A percentile compares a stretch with the other conserved stretches of the same genome.
phyloP scores from a whole-genome alignment of 2,797 vertebrate species.

The Leptoclinus maculatus region DNA sequence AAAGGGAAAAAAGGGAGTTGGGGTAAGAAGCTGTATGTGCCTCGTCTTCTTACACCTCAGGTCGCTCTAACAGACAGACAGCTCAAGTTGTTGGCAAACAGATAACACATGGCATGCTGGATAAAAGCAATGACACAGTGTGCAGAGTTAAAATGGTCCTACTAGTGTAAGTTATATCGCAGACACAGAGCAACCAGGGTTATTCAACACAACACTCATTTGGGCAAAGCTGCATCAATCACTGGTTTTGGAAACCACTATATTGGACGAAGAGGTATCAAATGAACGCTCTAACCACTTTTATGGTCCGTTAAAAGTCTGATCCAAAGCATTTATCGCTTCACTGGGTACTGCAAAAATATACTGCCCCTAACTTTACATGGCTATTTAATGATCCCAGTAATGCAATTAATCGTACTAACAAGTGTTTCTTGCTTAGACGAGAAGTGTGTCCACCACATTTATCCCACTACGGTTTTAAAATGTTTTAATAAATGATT shows the following conservation, averaged over 20 bases:
- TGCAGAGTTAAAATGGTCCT: not conserved
- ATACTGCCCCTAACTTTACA: slow-evolving; percentile 22
- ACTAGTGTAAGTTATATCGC: slow-evolving; percentile 2
- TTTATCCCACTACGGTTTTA: slow-evolving; percentile 21
- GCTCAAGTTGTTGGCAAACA: slow-evolving; percentile 21
- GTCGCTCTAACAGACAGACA: slow-evolving; percentile 19
- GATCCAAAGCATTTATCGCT: slow-evolving; percentile 35
- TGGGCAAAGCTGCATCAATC: slow-evolving; percentile 11
- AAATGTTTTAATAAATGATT: slow-evolving; percentile 31
- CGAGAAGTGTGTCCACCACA: slow-evolving; percentile 22
- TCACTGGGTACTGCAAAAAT: slow-evolving; percentile 28
- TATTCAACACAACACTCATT: not conserved
- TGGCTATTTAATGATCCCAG: slow-evolving; percentile 52
- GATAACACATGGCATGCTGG: slow-evolving; percentile 17
- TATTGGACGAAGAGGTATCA: slow-evolving; percentile 28
- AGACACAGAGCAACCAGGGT: slow-evolving; percentile 10
- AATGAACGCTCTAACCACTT: slow-evolving; percentile 32
- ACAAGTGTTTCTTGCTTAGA: slow-evolving; percentile 29
- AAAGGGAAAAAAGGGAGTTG: not conserved
- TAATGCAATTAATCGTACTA: slow-evolving; percentile 21
- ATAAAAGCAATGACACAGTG: slow-evolving; percentile 12
- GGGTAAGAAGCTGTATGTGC: slow-evolving; percentile 20
- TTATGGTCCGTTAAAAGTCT: slow-evolving; percentile 18
- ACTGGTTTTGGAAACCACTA: not conserved
- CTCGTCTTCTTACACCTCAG: slow-evolving; percentile 45